A percentile compares a stretch with the other conserved stretches of the same genome.
Conservation (phyloP, 2,113 vertebrate genomes). For the Aegithalos caudatus region DNA sequence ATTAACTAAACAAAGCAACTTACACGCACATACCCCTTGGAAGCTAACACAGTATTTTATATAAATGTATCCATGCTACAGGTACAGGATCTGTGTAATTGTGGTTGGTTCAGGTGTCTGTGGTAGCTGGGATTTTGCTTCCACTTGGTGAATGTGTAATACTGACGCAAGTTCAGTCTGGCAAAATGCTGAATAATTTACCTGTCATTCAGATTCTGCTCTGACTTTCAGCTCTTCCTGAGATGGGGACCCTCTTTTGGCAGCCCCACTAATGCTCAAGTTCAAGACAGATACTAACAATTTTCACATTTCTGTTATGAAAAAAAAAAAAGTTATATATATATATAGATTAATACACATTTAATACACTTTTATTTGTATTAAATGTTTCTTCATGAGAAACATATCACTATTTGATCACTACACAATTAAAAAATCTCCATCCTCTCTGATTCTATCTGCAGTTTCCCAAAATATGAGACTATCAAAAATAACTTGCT, state of each 20-base stretch:
- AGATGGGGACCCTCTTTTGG: background rate
- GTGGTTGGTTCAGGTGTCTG: background rate
- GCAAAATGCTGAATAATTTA: background rate
- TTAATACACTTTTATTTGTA: background rate
- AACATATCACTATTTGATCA: background rate
- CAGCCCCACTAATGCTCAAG: background rate
- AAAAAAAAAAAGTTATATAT: background rate
- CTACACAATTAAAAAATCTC: background rate
- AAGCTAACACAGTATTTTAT: background rate
- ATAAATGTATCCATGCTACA: background rate
- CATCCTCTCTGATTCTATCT: background rate
- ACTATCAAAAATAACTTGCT: background rate
- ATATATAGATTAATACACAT: too few species aligned
- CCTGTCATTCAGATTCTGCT: background rate
- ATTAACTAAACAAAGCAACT: background rate
- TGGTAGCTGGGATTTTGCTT: background rate
- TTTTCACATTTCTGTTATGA: background rate
- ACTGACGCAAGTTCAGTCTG: background rate
- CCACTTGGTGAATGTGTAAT: background rate
- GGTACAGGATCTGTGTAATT: background rate
- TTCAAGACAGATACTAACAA: background rate
- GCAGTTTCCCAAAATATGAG: background rate
- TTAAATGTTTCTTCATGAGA: background rate
- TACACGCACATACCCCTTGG: background rate
- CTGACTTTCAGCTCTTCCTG: background rate